These are phyloP conservation scores for Apostichopus japonicus DNA, from an alignment of 35 echinoderm and acorn worm genomes.

Conservation along the genomic window DNA sequence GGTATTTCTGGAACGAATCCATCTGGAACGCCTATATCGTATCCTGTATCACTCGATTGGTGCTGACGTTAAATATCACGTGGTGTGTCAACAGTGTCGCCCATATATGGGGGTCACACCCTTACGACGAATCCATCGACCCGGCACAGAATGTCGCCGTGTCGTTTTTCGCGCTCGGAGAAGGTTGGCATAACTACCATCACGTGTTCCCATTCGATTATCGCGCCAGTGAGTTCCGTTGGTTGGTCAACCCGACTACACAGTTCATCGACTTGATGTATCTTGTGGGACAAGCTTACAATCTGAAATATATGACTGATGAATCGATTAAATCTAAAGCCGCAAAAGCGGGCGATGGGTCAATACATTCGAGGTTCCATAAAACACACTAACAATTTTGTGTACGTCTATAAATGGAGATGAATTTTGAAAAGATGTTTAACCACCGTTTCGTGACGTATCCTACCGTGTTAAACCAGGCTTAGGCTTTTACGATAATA, in stretches of 20 bases:
- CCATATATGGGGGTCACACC: constrained; percentile 79
- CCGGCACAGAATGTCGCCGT: constrained; percentile 73
- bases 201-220: constrained; percentile 88
- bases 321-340: constrained; percentile 57
- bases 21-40: constrained; percentile 69
- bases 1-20: constrained; percentile 68
- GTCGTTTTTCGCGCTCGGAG: constrained; percentile 60
- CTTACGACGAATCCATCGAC: constrained; percentile 73
- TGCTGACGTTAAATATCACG: constrained; percentile 62
- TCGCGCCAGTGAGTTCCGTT: constrained; percentile 68
- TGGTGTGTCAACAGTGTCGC: constrained; percentile 87
- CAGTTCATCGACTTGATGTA: constrained; percentile 81
- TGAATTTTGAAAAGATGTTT: too few species aligned
- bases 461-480: too few species aligned
- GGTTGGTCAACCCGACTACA: constrained; percentile 71
- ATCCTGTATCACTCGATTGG: constrained; percentile 60
- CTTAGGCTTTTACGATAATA: too few species aligned
- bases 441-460: too few species aligned
- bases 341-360: constrained; percentile 48
- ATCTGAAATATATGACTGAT: constrained; percentile 57
- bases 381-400: not conserved
- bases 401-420: too few species aligned
- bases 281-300: constrained; percentile 61
- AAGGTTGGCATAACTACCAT: constrained; percentile 95
- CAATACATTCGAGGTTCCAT: not conserved